Base-by-base conservation (phyloP, 2,113 vertebrate genomes). In the Atherinomorus stipes region DNA sequence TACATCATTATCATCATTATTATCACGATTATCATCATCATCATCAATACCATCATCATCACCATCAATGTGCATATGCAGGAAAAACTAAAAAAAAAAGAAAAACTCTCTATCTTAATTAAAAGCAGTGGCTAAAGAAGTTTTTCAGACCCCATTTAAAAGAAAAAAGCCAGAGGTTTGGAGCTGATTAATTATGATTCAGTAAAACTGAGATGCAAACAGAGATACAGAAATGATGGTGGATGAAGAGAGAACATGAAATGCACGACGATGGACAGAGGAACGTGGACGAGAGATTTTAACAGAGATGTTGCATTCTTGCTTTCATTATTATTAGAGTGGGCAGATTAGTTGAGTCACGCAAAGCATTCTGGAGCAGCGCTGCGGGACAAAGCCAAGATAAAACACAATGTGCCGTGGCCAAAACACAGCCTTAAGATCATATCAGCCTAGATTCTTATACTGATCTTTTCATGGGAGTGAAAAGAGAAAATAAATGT, bases 321-420 rank as follows among this genome's bases (percentile, higher is more conserved):
- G 54, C 26, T 65, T 52, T 34, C 49, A 61, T 83, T 62, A 58
- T 25, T 26, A 78, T 70, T 12, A 66, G 62, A 74, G 71, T 64
- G 57, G 62, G 82, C 80, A 83, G 83, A 91, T 89, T 84, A 85
- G 80, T 73, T 90, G 87, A 91, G 68, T 90, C 86, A 84, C 34
- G 22, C 78, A 50, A 62, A 37, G 60, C 56, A 69, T 80, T 80
- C 72, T 76, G 64, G 60, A 76, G 83, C 82, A 45, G 60, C 1
- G 86, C 85, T 86, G 71, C 45, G 34, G 84, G 88, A 80, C 69
- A 78, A 69, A 84, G 75, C 77, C 61, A 74, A 89, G 69, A 87
- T 71, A 81, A 81, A 85, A 78, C 77, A 75, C 75, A 69, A 65
- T 1, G 18, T 57, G 83, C 45, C 50, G 56, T 56, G 54, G 75